These are phyloP conservation scores for Tinamus major DNA, from an alignment of 2,797 vertebrate genomes.

Conservation along the genomic window DNA sequence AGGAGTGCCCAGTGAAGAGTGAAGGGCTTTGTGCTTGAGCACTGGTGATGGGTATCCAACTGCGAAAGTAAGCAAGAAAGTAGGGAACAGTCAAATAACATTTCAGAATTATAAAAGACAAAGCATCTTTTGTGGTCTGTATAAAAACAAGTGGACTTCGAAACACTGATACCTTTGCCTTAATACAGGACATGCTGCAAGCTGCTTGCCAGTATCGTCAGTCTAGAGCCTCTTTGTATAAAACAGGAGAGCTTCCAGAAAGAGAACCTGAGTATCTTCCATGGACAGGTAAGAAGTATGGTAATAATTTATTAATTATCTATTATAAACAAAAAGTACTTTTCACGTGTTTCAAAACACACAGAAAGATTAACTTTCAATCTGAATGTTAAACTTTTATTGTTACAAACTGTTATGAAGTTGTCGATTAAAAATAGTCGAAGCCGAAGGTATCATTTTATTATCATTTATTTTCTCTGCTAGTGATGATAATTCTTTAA, in stretches of 20 bases:
- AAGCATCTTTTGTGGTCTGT: not conserved
- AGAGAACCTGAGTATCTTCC: conserved; percentile 91
- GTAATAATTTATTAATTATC: not conserved
- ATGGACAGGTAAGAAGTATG: conserved; percentile 88
- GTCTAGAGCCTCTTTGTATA: conserved; percentile 87
- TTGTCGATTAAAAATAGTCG: not conserved
- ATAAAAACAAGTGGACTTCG: not conserved
- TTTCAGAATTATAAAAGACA: not conserved
- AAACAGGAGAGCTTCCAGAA: conserved; percentile 80
- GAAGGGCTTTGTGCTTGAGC: not conserved
- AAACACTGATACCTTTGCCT: not conserved
- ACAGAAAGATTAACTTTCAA: not conserved
- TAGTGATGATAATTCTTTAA: not conserved
- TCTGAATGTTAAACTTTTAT: not conserved
- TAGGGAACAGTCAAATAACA: not conserved
- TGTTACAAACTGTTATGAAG: not conserved
- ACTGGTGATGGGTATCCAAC: not conserved
- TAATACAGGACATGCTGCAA: conserved; percentile 91
- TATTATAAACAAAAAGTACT: not conserved
- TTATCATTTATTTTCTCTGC: not conserved
- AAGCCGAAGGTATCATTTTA: not conserved
- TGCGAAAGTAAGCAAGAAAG: not conserved
- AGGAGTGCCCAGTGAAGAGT: rapidly evolving
- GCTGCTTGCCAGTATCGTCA: conserved; percentile 91
- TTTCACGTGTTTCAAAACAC: not conserved